Evolutionary conservation across 2,797 vertebrate genomes (phyloP), one percentile per base, ranked within the genome.

Genomic region (Sebastes steindachneri): DNA sequence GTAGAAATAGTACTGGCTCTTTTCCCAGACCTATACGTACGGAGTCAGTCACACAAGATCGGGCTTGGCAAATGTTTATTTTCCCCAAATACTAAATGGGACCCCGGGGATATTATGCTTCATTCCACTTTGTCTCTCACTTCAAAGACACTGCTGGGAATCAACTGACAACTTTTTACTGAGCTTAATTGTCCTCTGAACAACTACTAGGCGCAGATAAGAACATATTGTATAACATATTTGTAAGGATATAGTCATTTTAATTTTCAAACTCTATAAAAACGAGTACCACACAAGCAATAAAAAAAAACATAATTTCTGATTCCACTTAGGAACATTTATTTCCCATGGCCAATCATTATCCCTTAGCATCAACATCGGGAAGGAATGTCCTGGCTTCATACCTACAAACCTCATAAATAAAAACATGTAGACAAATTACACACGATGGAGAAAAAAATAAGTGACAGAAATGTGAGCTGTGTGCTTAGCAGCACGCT

Each of bases 11-110:
- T 59, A 29, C 65, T 89, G 89, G 81, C 89, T 79, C 73, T 54
- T 73, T 86, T 91, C 91, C 91, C 93, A 91, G 87, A 90, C 59
- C 73, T 73, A 60, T 83, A 86, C 60, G 51, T 74, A 89, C 86
- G 88, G 79, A 89, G 87, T 91, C 86, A 86, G 90, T 91, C 89
- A 85, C 90, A 92, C 93, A 93, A 92, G 92, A 94, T 83, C 69
- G 79, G 85, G 82, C 91, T 91, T 93, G 93, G 93, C 90, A 91
- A 93, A 90, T 93, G 93, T 95, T 95, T 95, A 93, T 93, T 93
- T 94, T 95, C 83, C 81, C 82, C 89, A 91, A 93, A 94, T 80
- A 75, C 92, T 88, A 89, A 94, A 94, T 78, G 68, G 86, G 90
- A 90, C 89, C 93, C 93, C 68, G 81, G 91, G 92, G 94, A 93